Base-by-base conservation (phyloP, 2,888 invertebrate genomes). In the Ophion ellenae region DNA sequence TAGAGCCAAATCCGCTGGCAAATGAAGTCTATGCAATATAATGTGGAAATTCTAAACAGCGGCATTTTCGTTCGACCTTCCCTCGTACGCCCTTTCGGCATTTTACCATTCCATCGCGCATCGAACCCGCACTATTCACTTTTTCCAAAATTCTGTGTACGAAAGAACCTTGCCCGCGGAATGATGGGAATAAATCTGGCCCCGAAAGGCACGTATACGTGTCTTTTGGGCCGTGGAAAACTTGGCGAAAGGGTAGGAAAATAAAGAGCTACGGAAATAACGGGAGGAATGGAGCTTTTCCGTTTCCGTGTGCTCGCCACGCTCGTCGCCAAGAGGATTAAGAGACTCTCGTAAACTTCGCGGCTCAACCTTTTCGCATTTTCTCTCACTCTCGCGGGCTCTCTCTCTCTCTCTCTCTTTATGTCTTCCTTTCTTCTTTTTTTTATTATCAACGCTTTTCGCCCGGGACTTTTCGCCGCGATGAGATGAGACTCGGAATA, bases 301-400 rank as follows among this genome's bases (percentile, higher is more conserved):
- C 78, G 79, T 75, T 83, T 83, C 75, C 83, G 63, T 20, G 40
- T 75, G 28, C 17, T 24, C 32, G 74, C 40, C 11, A 36, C 32
- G 69, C 40, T 74, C 61, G 36, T 20, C 78, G 53, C 53, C 53
- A 53, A 53, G 74, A 83, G 64, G 67, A 83, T 83, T 79, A 74
- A 79, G 74, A 69, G 75, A 20, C 79, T 79, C 83, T 75, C 83
- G 83, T 79, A 79, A 79, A 83, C 74, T 83, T 57, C 24, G 61
- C 61, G 74, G 73, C 78, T 28, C 77, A 63, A 47, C 64, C 77
- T 36, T 83, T 77, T 69, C 83, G 73, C 9, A 28, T 77, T 71
- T 57, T 53, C 53, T 45, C 63, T 40, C 24, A n/a, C 28, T 24
- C 66, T 11, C 17, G 4, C 47, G 4, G 7, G 2, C 10, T 2